Percentiles rank a stretch among this genome's conserved stretches.
These are phyloP conservation scores for Aerospiza tachiro DNA, from an alignment of 2,797 vertebrate genomes.

Conservation along the genomic window DNA sequence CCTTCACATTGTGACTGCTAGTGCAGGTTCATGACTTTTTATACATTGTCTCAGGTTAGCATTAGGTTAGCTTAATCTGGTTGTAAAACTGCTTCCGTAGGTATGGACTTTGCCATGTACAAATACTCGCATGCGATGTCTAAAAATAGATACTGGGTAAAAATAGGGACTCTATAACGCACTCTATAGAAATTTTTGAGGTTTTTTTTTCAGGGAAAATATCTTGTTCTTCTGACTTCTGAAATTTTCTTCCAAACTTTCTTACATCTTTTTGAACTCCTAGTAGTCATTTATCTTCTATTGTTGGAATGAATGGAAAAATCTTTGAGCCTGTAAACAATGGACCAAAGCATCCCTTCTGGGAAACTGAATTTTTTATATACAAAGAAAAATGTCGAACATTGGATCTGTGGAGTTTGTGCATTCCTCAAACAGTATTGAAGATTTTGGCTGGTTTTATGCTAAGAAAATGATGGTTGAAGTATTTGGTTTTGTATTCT, in stretches of 20 bases:
- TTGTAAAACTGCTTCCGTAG: background rate
- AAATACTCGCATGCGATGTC: fast-evolving
- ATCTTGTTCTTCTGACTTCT: background rate
- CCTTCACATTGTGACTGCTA: background rate
- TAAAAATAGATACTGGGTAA: background rate
- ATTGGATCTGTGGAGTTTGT: background rate
- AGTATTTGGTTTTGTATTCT: background rate
- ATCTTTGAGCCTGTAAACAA: slow-evolving; percentile 3
- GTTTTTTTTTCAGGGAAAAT: background rate
- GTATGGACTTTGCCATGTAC: background rate
- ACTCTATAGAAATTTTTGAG: background rate
- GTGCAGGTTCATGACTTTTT: background rate
- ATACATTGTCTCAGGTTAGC: background rate
- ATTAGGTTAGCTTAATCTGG: background rate
- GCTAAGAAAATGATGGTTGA: background rate
- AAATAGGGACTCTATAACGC: background rate
- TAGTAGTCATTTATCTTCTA: background rate
- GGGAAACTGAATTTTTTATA: background rate
- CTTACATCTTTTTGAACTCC: background rate
- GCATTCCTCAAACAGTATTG: background rate
- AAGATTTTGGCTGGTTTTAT: background rate
- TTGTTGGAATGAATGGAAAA: slow-evolving; percentile 24
- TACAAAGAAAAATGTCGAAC: background rate
- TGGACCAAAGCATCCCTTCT: slow-evolving; percentile 22
- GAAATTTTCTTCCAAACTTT: background rate